Evolutionary conservation across 2,113 vertebrate genomes (phyloP).

Genomic region (Atrichornis clamosus): DNA sequence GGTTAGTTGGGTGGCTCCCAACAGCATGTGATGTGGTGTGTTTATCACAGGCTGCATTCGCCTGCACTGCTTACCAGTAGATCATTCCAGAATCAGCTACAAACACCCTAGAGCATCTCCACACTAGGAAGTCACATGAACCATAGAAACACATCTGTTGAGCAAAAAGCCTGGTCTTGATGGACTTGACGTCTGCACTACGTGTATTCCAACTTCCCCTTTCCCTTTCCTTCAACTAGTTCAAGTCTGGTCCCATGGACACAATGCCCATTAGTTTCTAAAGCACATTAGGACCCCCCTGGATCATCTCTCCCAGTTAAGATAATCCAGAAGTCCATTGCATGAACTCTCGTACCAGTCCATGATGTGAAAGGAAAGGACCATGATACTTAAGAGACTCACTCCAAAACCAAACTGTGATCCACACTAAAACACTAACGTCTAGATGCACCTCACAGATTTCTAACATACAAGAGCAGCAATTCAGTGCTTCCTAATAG

Average conservation of each 20-base stretch:
- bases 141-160: not conserved
- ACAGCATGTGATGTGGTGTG: not conserved
- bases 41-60: not conserved
- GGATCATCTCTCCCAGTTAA: not conserved
- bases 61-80: not conserved
- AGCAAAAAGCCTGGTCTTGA: not conserved
- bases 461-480: not conserved
- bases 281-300: not conserved
- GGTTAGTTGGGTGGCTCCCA: not conserved
- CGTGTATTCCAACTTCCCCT: not conserved
- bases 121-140: not conserved
- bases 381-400: not conserved
- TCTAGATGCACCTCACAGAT: not conserved
- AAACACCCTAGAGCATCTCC: not conserved
- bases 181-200: not conserved
- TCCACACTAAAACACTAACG: not conserved
- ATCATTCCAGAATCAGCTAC: not conserved
- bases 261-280: not conserved
- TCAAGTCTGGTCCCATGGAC: not conserved
- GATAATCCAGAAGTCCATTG: not conserved
- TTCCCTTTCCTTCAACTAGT: not conserved
- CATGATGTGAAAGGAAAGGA: not conserved
- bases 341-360: not conserved
- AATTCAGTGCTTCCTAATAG: not conserved
- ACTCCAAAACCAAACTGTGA: not conserved